Evolutionary conservation across 2,888 invertebrate species (phyloP).

Genomic region (Pseudococcus jackbeardsleyi): DNA sequence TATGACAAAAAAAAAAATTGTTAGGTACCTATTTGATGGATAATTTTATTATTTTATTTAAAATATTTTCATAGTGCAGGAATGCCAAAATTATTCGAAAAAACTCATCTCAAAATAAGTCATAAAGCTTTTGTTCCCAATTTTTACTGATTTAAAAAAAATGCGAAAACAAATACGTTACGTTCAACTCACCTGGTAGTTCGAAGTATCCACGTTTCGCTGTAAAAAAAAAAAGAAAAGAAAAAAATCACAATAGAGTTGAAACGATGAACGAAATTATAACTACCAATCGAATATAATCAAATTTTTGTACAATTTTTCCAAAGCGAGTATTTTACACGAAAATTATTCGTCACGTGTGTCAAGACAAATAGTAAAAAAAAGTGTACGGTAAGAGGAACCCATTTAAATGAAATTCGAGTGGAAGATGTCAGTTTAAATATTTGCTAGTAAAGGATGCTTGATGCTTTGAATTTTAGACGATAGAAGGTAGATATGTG

Average conservation of each 20-base stretch:
- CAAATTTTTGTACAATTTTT: neutral
- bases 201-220: neutral
- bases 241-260: neutral
- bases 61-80: no score
- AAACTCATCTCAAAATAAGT: no score
- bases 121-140: no score
- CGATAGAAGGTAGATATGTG: constrained; percentile 6
- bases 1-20: no score
- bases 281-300: neutral
- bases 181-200: neutral
- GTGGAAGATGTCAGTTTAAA: constrained; percentile 23
- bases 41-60: no score
- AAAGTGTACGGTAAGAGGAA: neutral
- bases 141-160: no score
- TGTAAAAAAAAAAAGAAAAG: neutral
- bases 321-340: neutral
- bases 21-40: no score
- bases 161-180: neutral
- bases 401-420: constrained; percentile 23
- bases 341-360: neutral
- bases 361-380: neutral
- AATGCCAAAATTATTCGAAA: no score
- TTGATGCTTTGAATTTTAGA: neutral
- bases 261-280: neutral
- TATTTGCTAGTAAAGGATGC: constrained; percentile 37